These are phyloP conservation scores for Drosophila nikananu DNA, from an alignment of 1,140 invertebrate genomes.

Conservation along the genomic window DNA sequence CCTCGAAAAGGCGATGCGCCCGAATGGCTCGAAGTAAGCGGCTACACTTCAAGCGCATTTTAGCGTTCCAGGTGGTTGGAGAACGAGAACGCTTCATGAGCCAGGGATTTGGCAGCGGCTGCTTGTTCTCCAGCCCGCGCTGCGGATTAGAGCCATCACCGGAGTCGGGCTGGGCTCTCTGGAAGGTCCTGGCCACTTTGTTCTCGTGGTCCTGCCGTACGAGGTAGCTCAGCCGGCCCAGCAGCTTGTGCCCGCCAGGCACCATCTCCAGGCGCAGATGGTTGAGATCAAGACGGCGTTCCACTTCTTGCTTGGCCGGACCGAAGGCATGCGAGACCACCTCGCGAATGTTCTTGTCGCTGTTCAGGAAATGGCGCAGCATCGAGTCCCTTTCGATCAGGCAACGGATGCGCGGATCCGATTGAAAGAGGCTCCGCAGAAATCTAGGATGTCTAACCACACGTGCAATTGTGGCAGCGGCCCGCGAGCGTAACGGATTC, in stretches of 20 bases:
- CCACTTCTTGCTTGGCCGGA: slow-evolving; percentile 56
- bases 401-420: slow-evolving; percentile 28
- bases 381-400: slow-evolving; percentile 38
- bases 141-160: slow-evolving; percentile 33
- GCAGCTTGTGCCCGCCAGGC: slow-evolving; percentile 34
- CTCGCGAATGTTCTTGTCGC: slow-evolving; percentile 56
- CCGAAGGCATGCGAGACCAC: slow-evolving; percentile 33
- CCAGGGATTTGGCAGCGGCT: slow-evolving; percentile 70
- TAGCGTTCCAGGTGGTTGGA: background rate
- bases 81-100: background rate
- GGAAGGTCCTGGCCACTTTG: slow-evolving; percentile 49
- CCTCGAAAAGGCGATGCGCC: background rate
- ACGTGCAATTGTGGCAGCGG: background rate
- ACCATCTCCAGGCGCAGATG: slow-evolving; percentile 56
- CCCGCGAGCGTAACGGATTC: background rate
- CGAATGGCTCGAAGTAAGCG: slow-evolving; percentile 9
- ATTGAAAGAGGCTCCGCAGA: slow-evolving; percentile 36
- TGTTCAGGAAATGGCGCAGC: slow-evolving; percentile 54
- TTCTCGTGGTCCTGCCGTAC: slow-evolving; percentile 52
- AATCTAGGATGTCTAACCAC: slow-evolving; percentile 25
- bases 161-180: background rate
- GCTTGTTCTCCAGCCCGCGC: slow-evolving; percentile 53
- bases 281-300: slow-evolving; percentile 50
- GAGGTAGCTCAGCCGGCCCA: slow-evolving; percentile 17
- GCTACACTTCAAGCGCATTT: slow-evolving; percentile 13